Evolutionary conservation across 2,797 vertebrate genomes (phyloP), one percentile per base, ranked within the genome.

Genomic region (Valencia hispanica): DNA sequence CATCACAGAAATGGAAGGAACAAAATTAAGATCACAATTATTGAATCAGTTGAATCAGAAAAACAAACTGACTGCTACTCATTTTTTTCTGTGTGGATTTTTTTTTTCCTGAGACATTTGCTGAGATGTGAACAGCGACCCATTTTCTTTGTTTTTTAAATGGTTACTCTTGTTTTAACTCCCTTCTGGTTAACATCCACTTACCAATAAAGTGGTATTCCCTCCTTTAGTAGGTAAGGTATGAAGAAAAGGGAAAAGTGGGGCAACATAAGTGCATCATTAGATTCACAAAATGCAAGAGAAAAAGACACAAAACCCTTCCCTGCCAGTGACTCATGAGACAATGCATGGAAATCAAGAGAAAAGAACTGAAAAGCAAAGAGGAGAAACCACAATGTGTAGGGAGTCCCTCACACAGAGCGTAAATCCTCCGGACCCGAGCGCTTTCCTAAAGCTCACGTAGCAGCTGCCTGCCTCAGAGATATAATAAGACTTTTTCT

Each of bases 221-320:
- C 98, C 98, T 99, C 98, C 98, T 99, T 99, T 99, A 99, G 98
- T 99, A 99, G 98, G 98, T 99, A 98, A 99, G 98, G 97, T 99
- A 97, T 99, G 97, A 99, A 99, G 97, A 99, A 96, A 99, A 98
- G 98, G 98, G 97, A 99, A 99, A 99, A 99, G 98, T 96, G 97
- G 97, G 97, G 98, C 96, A 99, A 98, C 98, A 98, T 99, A 98
- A 99, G 98, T 99, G 97, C 98, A 99, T 99, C 98, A 98, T 99
- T 99, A 99, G 97, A 99, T 96, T 99, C 97, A 99, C 97, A 99
- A 98, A 99, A 99, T 97, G 97, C 97, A 99, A 99, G 98, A 99
- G 97, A 96, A 97, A 98, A 97, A 97, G 96, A 98, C 97, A 97
- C 97, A 97, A 97, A 97, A 97, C 96, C 90, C 95, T 96, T 96